Conservation (phyloP, 2,888 invertebrate genomes). For the Erebia aethiops region DNA sequence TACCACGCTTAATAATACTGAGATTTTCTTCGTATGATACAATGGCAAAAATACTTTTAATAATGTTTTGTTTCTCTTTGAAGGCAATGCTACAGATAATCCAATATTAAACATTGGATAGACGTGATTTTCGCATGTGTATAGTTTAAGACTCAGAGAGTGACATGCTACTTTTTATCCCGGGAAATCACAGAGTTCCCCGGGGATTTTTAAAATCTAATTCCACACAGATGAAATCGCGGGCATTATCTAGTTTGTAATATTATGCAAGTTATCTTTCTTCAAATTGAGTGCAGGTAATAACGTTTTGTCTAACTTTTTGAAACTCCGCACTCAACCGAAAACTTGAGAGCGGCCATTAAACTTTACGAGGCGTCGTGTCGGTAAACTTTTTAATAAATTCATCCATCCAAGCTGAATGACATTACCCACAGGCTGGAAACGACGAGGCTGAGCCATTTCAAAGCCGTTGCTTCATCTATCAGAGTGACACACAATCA, state of each 20-base stretch:
- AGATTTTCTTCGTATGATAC: constrained; percentile 43
- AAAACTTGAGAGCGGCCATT: constrained; percentile 64
- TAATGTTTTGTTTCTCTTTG: no score
- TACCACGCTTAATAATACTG: constrained; percentile 42
- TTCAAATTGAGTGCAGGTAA: constrained; percentile 36
- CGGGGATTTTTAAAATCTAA: no score
- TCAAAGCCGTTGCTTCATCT: constrained; percentile 75
- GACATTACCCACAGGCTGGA: constrained; percentile 65
- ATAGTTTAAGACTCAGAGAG: no score
- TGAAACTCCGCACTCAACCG: constrained; percentile 53
- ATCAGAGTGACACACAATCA: constrained; percentile 81
- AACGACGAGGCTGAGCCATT: constrained; percentile 71
- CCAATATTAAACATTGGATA: no score
- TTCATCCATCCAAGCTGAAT: constrained; percentile 67
- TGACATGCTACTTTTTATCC: no score
- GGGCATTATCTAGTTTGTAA: no score
- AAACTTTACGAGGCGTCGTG: constrained; percentile 57
- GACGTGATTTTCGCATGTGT: no score
- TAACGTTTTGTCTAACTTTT: constrained; percentile 58
- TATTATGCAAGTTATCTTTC: constrained; percentile 2
- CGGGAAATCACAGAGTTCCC: no score
- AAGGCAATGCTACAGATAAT: no score
- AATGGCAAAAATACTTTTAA: no score
- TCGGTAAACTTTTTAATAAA: constrained; percentile 77
- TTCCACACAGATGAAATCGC: no score